Conservation (phyloP, 2,888 invertebrate genomes). For the Drosophila merina region DNA sequence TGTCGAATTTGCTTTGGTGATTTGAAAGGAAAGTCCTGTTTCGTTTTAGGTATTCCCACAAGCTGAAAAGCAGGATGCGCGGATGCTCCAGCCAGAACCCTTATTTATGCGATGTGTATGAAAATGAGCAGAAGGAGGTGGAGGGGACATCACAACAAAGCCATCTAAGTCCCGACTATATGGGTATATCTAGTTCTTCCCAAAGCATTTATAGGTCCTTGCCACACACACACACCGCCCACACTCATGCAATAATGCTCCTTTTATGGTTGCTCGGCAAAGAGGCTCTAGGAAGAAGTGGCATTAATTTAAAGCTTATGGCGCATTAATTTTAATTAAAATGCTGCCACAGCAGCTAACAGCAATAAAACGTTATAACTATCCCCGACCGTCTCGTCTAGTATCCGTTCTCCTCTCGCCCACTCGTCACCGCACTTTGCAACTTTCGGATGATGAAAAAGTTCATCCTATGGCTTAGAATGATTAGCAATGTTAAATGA, state of each 20-base stretch:
- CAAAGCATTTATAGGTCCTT: slow-evolving; percentile 2
- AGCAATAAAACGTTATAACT: slow-evolving; percentile 37
- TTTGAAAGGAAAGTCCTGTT: slow-evolving; percentile 14
- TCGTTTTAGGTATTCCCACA: slow-evolving; percentile 10
- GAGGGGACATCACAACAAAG: slow-evolving; percentile 7
- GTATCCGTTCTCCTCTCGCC: not conserved
- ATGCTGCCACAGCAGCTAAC: slow-evolving; percentile 40
- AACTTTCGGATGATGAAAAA: slow-evolving; percentile 17
- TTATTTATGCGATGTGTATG: slow-evolving; percentile 57
- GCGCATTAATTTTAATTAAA: slow-evolving; percentile 67
- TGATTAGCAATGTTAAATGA: slow-evolving; percentile 36
- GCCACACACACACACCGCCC: slow-evolving; percentile 2
- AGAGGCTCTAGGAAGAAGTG: slow-evolving; percentile 30
- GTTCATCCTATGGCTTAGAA: slow-evolving; percentile 16
- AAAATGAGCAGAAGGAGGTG: slow-evolving; percentile 1
- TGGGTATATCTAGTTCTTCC: slow-evolving; percentile 7
- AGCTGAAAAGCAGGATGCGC: slow-evolving; percentile 14
- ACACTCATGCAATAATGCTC: slow-evolving; percentile 32
- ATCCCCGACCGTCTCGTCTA: not conserved
- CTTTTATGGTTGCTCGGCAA: slow-evolving; percentile 32
- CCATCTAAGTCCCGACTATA: slow-evolving; percentile 21
- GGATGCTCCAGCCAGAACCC: slow-evolving; percentile 25
- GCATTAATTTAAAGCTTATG: slow-evolving; percentile 56
- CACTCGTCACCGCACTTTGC: not conserved
- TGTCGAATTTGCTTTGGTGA: slow-evolving; percentile 39